phyloP scores from a whole-genome alignment of 1,140 invertebrate species.

The Lineus longissimus region DNA sequence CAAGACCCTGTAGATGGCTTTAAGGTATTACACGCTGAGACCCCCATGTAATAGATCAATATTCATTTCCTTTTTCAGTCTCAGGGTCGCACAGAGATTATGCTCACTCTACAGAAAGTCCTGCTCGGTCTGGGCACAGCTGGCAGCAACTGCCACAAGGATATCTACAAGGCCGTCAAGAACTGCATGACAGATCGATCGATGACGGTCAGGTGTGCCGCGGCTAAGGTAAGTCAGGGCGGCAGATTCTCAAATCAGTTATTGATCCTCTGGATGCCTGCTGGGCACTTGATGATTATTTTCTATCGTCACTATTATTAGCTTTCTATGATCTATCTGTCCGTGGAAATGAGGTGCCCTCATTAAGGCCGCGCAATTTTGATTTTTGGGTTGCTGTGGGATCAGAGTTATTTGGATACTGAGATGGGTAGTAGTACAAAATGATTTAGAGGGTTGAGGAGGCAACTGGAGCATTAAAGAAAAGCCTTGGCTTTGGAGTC shows the following conservation, averaged over 20 bases:
- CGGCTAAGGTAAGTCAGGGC: conserved; percentile 65
- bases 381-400: no score
- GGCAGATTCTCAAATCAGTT: no score
- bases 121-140: conserved; percentile 80
- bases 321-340: neutral
- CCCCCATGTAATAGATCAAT: no score
- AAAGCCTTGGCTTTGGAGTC: no score
- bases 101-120: conserved; percentile 90
- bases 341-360: no score
- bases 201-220: conserved; percentile 84
- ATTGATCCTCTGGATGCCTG: neutral
- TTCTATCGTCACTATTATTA: neutral
- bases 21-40: no score
- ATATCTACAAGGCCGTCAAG: conserved; percentile 84
- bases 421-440: no score
- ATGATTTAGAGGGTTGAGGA: no score
- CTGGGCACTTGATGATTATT: neutral
- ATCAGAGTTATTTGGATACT: no score
- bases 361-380: no score
- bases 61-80: conserved; percentile 58
- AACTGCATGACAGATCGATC: conserved; percentile 82
- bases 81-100: conserved; percentile 91
- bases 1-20: no score
- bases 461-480: no score
- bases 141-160: conserved; percentile 81